Percentiles rank a stretch among this genome's conserved stretches.
These are phyloP conservation scores for Heliconius hermathena DNA, from an alignment of 1,140 invertebrate genomes.

Conservation along the genomic window DNA sequence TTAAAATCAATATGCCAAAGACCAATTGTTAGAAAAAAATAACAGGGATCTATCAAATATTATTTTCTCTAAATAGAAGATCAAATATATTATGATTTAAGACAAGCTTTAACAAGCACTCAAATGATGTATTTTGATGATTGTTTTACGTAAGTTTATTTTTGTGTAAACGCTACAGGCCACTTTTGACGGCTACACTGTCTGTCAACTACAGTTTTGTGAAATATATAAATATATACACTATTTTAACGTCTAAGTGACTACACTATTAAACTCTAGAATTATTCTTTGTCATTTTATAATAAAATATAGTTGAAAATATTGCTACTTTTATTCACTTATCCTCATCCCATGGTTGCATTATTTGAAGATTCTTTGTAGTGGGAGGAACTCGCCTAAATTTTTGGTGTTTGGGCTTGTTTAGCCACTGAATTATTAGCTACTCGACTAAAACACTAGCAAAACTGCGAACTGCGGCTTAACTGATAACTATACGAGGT, in stretches of 20 bases:
- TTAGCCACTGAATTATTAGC: too few relatives aligned
- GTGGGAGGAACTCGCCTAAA: too few relatives aligned
- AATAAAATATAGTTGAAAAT: slow-evolving; percentile 81
- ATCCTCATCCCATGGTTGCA: background rate
- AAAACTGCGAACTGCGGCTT: too few relatives aligned
- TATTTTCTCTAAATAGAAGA: slow-evolving; percentile 62
- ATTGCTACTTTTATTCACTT: slow-evolving; percentile 24
- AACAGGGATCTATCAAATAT: slow-evolving; percentile 73
- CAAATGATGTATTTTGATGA: slow-evolving; percentile 70
- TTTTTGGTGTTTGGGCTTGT: too few relatives aligned
- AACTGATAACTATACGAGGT: too few relatives aligned
- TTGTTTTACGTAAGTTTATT: slow-evolving; percentile 62
- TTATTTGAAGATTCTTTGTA: too few relatives aligned
- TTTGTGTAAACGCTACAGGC: slow-evolving; percentile 58
- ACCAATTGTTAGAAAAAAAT: slow-evolving; percentile 73
- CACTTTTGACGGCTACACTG: slow-evolving; percentile 50
- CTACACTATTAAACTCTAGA: slow-evolving; percentile 79
- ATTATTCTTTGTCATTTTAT: slow-evolving; percentile 81
- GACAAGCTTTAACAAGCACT: slow-evolving; percentile 70
- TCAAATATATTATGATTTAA: slow-evolving; percentile 56
- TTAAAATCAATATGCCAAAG: slow-evolving; percentile 73
- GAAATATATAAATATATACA: slow-evolving; percentile 75
- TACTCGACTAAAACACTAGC: too few relatives aligned
- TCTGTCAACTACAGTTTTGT: slow-evolving; percentile 68
- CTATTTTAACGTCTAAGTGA: slow-evolving; percentile 75